Evolutionary conservation across 2,888 invertebrate genomes (phyloP).

Genomic region (Noctua comes): DNA sequence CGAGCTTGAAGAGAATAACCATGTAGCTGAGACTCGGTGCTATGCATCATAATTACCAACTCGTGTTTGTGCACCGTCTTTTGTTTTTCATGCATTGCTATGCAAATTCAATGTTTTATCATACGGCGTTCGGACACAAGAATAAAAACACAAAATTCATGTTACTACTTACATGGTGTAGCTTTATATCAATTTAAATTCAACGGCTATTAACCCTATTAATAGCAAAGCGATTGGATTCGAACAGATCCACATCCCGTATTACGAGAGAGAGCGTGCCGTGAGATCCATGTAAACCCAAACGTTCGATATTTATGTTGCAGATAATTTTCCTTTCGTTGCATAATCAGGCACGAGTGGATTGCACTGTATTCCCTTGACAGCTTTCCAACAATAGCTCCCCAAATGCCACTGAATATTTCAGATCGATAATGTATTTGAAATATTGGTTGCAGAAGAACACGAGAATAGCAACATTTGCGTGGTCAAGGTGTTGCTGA

Average conservation of each 20-base stretch:
- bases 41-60: constrained; percentile 16
- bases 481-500: constrained; percentile 13
- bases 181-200: constrained; percentile 20
- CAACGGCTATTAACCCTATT: constrained; percentile 27
- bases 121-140: neutral
- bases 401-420: constrained; percentile 43
- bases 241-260: constrained; percentile 30
- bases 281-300: constrained; percentile 10
- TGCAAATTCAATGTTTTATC: neutral
- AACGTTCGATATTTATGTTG: constrained; percentile 15
- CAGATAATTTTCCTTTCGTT: constrained; percentile 46
- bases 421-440: constrained; percentile 41
- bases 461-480: constrained; percentile 35
- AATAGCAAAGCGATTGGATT: constrained; percentile 34
- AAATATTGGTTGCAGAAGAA: constrained; percentile 31
- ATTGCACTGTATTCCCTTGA: constrained; percentile 51
- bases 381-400: constrained; percentile 55
- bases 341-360: constrained; percentile 28
- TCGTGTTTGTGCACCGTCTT: neutral
- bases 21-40: neutral
- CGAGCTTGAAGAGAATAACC: constrained; percentile 6
- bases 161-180: neutral
- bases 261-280: constrained; percentile 1
- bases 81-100: constrained; percentile 22
- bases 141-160: neutral